Evolutionary conservation across 2,797 vertebrate species (phyloP).

Genomic region (Peromyscus melanophrys): DNA sequence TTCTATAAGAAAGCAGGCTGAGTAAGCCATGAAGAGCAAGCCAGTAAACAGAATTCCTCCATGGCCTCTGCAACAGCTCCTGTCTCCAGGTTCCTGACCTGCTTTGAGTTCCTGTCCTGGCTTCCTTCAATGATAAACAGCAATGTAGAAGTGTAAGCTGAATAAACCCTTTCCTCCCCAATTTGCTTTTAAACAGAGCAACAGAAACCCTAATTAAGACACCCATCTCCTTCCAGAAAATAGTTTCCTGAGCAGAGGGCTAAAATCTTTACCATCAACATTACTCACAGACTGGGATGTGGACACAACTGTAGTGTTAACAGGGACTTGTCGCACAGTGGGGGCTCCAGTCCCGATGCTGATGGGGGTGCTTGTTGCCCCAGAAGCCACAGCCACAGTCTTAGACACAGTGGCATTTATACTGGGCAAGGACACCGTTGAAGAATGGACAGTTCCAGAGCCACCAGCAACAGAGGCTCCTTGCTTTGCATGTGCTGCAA

Average conservation of each 20-base stretch:
- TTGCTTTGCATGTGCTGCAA: conserved; percentile 92
- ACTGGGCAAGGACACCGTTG: conserved; percentile 93
- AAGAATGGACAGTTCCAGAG: conserved; percentile 89
- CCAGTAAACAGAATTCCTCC: not conserved
- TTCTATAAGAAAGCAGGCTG: not conserved
- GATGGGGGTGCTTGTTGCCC: conserved; percentile 91
- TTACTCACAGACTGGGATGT: conserved; percentile 94
- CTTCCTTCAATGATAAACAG: not conserved
- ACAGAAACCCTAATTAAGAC: not conserved
- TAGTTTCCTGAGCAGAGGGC: not conserved
- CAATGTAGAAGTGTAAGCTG: not conserved
- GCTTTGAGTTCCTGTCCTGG: not conserved
- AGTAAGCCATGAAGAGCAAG: not conserved
- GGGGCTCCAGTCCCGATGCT: conserved; percentile 93
- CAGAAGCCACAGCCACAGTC: conserved; percentile 92
- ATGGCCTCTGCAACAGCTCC: not conserved
- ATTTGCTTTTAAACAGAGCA: no score
- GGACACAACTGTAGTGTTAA: conserved; percentile 94
- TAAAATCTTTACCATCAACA: not conserved
- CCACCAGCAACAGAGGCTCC: conserved; percentile 87
- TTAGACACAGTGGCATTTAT: conserved; percentile 92
- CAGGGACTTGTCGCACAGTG: conserved; percentile 95
- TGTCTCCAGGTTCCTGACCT: not conserved
- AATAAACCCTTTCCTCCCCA: not conserved
- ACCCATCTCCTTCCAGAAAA: not conserved